phyloP scores from a whole-genome alignment of 2,888 invertebrate genomes.

The Bedellia somnulentella region DNA sequence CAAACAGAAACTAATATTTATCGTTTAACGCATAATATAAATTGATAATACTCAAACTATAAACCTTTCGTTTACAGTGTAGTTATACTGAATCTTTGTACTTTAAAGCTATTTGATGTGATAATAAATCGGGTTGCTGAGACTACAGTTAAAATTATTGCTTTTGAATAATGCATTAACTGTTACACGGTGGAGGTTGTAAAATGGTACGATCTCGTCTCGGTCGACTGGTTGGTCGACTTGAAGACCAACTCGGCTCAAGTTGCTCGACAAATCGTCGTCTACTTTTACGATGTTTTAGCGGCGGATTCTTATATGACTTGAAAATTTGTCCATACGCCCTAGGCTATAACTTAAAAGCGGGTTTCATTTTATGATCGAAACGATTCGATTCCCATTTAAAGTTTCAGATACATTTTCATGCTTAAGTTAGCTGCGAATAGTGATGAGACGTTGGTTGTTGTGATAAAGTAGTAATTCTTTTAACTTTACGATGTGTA shows the following conservation, averaged over 20 bases:
- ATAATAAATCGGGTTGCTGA: constrained; percentile 37
- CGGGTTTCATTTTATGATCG: constrained; percentile 25
- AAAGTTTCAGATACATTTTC: no score
- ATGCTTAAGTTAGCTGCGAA: no score
- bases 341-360: constrained; percentile 23
- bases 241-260: constrained; percentile 10
- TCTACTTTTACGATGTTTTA: constrained; percentile 32
- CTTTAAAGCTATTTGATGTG: constrained; percentile 21
- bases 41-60: no score
- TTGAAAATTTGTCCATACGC: constrained; percentile 32
- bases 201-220: constrained; percentile 26
- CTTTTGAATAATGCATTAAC: constrained; percentile 51
- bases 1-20: no score
- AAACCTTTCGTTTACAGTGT: no score
- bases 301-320: constrained; percentile 25
- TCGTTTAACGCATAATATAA: no score
- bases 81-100: no score
- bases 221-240: constrained; percentile 8
- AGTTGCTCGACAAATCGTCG: constrained; percentile 28
- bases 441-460: no score
- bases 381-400: constrained; percentile 3
- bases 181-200: constrained; percentile 28
- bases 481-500: no score
- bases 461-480: no score
- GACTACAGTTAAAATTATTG: constrained; percentile 43